Base-by-base conservation (phyloP, 2,113 vertebrate species). In the Sinocyclocheilus grahami region DNA sequence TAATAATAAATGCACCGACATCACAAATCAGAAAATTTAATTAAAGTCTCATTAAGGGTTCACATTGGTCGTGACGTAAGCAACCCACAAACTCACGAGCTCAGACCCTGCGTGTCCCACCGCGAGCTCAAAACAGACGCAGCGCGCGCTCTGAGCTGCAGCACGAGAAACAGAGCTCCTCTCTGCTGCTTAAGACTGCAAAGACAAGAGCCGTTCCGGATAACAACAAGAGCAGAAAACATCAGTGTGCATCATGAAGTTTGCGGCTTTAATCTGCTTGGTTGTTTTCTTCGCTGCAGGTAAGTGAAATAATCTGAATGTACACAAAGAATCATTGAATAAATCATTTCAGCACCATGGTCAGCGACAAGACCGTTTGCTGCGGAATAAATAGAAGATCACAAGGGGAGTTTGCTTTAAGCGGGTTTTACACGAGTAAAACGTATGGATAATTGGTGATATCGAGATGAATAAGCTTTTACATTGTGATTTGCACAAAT, bases 331-430 rank as follows among this genome's bases (percentile, higher is more conserved):
- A 53, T 37, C 27, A 76, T 13, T 82, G 8, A 33, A 7, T 2
- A 80, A 85, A 69, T 85, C 77, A 69, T 69, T 94, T 93, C 94
- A 95, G 94, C 72, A 95, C 95, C 94, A 91, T 2, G 93, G 94
- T 92, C 92, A 95, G 94, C 90, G 89, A 37, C 78, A 85, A 22
- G 18, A 13, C 22, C 48, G 46, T 27, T 39, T 14, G 24, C 78
- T 82, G 51, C 63, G 42, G 51, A 9, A n/a, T 33, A 37, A 37
- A 22, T 13, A 74, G 20, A 20, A 42, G 7, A 55, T 30, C 22
- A 37, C 16, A 0, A 39, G 20, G 46, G 39, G 27, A 37, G 24
- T 62, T 51, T 16, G 11, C 77, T 85, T 18, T 42, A 55, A 24
- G 12, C 9, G 42, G 24, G 1, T 77, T 77, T 78, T 55, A 27